Conservation (phyloP, 2,113 vertebrate species). For the Galbula dea region DNA sequence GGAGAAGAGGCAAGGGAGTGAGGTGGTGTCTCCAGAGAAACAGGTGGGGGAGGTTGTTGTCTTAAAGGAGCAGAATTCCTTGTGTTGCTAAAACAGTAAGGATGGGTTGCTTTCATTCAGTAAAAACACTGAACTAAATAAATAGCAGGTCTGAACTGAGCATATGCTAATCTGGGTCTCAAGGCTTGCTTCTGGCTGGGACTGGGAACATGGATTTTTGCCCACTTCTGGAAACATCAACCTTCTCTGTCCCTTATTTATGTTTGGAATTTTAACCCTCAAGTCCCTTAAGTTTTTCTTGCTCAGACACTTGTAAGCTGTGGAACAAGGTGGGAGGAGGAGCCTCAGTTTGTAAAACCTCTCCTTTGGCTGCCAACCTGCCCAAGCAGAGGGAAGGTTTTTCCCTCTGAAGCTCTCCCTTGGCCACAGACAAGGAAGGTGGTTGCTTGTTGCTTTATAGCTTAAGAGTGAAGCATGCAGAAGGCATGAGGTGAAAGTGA, state of each 20-base stretch:
- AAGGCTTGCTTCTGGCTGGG: not conserved
- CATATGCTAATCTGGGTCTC: not conserved
- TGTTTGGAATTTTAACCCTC: not conserved
- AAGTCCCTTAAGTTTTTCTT: not conserved
- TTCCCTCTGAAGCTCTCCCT: not conserved
- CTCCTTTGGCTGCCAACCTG: not conserved
- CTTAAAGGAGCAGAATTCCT: not conserved
- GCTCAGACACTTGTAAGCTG: not conserved
- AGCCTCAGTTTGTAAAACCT: not conserved
- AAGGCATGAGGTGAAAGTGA: constrained; percentile 28
- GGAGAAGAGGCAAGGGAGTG: not conserved
- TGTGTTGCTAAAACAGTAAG: not conserved
- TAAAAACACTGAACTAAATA: not conserved
- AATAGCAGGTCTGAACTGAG: constrained; percentile 13
- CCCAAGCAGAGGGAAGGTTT: not conserved
- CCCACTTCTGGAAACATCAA: not conserved
- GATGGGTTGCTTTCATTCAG: not conserved
- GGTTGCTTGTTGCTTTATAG: not conserved
- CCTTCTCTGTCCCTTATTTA: not conserved
- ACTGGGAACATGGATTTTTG: not conserved
- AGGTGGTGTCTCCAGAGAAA: not conserved
- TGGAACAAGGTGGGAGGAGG: not conserved
- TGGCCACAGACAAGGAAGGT: not conserved
- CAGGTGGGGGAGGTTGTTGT: not conserved
- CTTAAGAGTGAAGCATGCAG: not conserved